Conservation (phyloP, 2,888 invertebrate genomes). For the Lasioglossum marginatum region DNA sequence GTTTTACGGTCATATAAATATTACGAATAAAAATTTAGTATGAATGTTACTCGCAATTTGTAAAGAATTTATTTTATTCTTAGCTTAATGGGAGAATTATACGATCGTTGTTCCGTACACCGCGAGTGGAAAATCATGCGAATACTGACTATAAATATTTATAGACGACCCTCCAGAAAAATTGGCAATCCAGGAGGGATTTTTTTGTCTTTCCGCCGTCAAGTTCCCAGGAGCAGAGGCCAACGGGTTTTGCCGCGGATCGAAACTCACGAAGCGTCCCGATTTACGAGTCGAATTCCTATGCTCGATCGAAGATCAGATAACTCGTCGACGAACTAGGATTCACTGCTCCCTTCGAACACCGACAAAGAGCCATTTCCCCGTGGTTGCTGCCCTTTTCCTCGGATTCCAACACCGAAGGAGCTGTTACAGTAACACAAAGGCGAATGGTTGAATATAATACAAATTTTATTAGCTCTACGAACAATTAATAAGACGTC, state of each 20-base stretch:
- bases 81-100: background rate
- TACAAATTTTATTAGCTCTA: background rate
- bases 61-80: background rate
- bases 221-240: background rate
- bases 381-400: background rate
- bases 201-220: background rate
- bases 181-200: background rate
- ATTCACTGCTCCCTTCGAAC: background rate
- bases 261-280: background rate
- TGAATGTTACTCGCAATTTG: background rate
- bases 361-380: background rate
- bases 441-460: background rate
- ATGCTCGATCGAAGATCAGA: slow-evolving; percentile 16
- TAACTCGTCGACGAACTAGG: slow-evolving; percentile 1
- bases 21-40: background rate
- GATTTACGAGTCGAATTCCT: background rate
- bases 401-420: too few relatives aligned
- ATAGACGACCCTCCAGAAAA: background rate
- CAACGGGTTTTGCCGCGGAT: background rate
- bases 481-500: background rate
- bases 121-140: background rate
- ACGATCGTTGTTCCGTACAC: background rate
- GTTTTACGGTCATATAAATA: background rate
- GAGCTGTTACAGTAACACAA: background rate
- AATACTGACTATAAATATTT: background rate